Evolutionary conservation across 2,888 invertebrate genomes (phyloP).

Genomic region (Epistrophe grossulariae): DNA sequence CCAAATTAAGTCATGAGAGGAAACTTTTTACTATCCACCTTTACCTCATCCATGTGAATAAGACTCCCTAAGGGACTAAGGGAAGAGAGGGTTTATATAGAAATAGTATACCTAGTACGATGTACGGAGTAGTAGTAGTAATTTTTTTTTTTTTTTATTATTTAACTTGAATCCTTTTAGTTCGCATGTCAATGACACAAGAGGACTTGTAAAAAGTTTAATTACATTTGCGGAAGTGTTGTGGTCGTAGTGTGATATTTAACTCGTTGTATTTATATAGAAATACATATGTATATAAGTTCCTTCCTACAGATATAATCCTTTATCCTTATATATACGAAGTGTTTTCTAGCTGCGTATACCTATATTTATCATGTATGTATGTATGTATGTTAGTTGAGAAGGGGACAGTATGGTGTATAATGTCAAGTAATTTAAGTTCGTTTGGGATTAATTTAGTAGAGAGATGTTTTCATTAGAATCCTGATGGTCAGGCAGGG

Average conservation of each 20-base stretch:
- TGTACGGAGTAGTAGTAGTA: background rate
- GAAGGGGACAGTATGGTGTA: conserved; percentile 23
- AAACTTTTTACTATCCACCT: conserved; percentile 50
- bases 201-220: conserved; percentile 74
- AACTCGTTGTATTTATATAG: conserved; percentile 37
- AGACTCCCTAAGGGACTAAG: conserved; percentile 10
- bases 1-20: conserved; percentile 70
- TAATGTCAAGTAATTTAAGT: conserved; percentile 73
- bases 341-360: background rate
- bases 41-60: background rate
- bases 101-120: background rate
- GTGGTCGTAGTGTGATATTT: conserved; percentile 71
- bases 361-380: background rate
- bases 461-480: conserved; percentile 74
- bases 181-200: conserved; percentile 75
- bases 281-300: background rate
- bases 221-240: conserved; percentile 75
- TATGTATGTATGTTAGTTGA: conserved; percentile 6
- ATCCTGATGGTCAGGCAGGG: conserved; percentile 73
- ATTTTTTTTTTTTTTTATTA: conserved; percentile 6
- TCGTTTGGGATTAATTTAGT: conserved; percentile 75
- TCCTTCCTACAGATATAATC: background rate
- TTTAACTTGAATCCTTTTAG: conserved; percentile 51
- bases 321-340: background rate
- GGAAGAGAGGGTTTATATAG: background rate